Evolutionary conservation across 1,140 invertebrate genomes (phyloP).

Genomic region (Caenorhabditis inopinata): DNA sequence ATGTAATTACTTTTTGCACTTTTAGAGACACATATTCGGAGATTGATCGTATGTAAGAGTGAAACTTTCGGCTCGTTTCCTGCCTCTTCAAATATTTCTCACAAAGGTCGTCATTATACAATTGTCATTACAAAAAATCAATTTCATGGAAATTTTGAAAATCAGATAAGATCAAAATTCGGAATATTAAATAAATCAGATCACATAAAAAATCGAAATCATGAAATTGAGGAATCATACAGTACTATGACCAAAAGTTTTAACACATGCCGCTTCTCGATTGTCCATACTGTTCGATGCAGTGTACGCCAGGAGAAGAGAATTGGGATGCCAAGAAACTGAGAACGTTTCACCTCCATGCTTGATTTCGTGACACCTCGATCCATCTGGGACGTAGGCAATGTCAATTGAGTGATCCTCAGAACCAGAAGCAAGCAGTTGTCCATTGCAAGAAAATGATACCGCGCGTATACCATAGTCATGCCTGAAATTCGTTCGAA

Average conservation of each 20-base stretch:
- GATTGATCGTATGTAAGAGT: no score
- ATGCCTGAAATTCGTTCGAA: neutral
- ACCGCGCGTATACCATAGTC: slow-evolving; percentile 27
- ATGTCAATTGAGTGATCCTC: slow-evolving; percentile 38
- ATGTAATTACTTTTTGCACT: no score
- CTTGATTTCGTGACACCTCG: neutral
- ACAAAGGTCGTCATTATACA: no score
- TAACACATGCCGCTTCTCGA: neutral
- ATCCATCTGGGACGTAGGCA: slow-evolving; percentile 31
- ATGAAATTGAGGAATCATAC: neutral
- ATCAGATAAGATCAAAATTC: no score
- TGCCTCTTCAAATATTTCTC: neutral
- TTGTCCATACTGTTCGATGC: neutral
- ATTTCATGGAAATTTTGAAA: no score
- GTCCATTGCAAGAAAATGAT: slow-evolving; percentile 17
- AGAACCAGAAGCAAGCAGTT: slow-evolving; percentile 28
- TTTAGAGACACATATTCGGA: neutral
- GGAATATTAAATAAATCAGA: no score
- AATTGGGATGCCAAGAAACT: slow-evolving; percentile 35
- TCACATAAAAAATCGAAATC: neutral
- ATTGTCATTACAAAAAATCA: no score
- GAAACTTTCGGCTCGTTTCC: neutral
- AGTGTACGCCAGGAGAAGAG: slow-evolving; percentile 26
- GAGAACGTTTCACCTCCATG: slow-evolving; percentile 5
- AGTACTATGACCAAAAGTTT: slow-evolving; percentile 23